phyloP scores from a whole-genome alignment of 53 echinoderm and acorn worm species.

The Arbacia lixula region DNA sequence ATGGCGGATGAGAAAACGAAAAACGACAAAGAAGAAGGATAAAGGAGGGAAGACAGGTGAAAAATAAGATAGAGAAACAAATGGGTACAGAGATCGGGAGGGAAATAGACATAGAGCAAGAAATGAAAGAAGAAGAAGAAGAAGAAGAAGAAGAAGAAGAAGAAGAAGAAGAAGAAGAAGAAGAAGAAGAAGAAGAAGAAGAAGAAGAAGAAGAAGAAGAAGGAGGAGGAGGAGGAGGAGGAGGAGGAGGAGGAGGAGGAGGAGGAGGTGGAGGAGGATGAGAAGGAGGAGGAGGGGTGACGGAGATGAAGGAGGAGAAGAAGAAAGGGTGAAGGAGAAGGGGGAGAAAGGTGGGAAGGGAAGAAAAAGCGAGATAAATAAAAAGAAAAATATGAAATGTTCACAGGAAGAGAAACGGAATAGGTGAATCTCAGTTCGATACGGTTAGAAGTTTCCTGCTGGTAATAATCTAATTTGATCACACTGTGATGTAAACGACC shows the following conservation, averaged over 20 bases:
- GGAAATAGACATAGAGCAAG: background rate
- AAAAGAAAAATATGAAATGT: background rate
- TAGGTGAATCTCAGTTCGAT: no score
- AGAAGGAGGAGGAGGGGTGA: background rate
- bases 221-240: conserved; percentile 15
- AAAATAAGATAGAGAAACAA: background rate
- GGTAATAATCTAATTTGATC: no score
- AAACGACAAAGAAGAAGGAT: background rate
- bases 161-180: background rate
- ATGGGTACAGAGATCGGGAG: background rate
- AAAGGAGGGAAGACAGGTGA: background rate
- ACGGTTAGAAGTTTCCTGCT: no score
- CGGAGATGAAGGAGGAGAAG: no score
- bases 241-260: background rate
- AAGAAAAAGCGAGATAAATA: background rate
- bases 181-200: background rate
- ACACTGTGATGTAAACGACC: no score
- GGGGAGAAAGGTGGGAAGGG: background rate
- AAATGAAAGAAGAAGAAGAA: background rate
- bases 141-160: background rate
- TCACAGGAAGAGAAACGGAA: background rate
- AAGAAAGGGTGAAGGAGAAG: no score
- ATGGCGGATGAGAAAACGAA: background rate
- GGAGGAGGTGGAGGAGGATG: background rate
- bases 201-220: conserved; percentile 22